Base-by-base conservation (phyloP, 1,140 invertebrate species). In the Leptinotarsa texana region DNA sequence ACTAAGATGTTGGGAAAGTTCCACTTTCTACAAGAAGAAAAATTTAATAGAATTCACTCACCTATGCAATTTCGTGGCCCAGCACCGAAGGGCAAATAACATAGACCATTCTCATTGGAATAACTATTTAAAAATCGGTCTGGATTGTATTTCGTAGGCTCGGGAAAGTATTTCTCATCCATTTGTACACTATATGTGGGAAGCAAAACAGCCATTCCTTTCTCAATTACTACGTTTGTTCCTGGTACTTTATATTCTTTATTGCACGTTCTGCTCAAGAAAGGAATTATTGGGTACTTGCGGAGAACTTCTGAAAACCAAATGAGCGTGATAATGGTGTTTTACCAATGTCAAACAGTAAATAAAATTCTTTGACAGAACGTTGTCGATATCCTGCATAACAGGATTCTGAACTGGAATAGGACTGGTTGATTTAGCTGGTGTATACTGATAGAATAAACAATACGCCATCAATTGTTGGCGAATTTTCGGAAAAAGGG, bases 231-330 rank as follows among this genome's bases (percentile, higher is more conserved):
- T 6, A 66, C 3, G 33, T 33, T 15, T 3, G 18, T 24, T 15
- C 21, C 63, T 66, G 63, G 63, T 21, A 66, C 13, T 27, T 17
- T 24, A 24, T 66, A 66, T 6, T 66, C 63, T 24, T 66, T 1
- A 66, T 17, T 24, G 6, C 21, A 21, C 22, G 13, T 24, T 24
- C 63, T 66, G 22, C 85, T 81, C 4, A 87, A 74, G 61, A 84
- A 82, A 3, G 85, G 80, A 27, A 86, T 83, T 4, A 87, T 86
- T 8, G 89, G 86, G 82, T 87, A 84, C 72, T 85, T 83, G 21
- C 89, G 78, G n/a, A 89, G 70, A 13, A 86, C 88, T 82, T 90
- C 89, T 86, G 79, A 72, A 86, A 72, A 48, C 1, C 2, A 42
- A 42, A 11, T 42, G 8, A 42, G 2, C 8, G 8, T 42, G 33